Conservation (phyloP, 2,888 invertebrate genomes). For the Drosophila lutescens region DNA sequence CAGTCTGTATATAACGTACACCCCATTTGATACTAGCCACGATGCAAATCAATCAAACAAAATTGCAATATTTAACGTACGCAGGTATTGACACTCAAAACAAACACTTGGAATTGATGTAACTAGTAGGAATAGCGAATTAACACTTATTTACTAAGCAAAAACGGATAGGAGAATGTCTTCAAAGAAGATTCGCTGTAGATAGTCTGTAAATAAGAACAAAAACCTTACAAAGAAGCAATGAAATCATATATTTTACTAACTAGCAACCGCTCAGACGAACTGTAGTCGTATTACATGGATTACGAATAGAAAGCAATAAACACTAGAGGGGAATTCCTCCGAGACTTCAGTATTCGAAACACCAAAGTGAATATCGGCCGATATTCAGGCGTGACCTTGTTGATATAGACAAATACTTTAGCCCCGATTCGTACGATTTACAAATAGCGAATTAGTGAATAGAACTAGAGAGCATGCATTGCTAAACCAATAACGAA, state of each 20-base stretch:
- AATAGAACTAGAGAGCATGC: conserved; percentile 35
- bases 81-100: conserved; percentile 31
- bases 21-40: conserved; percentile 29
- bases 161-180: background rate
- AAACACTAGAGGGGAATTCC: background rate
- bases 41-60: conserved; percentile 38
- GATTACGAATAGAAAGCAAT: conserved; percentile 39
- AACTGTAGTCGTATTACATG: conserved; percentile 15
- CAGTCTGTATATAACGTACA: conserved; percentile 49
- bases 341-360: conserved; percentile 52
- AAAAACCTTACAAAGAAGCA: conserved; percentile 1
- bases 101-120: conserved; percentile 49
- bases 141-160: conserved; percentile 15
- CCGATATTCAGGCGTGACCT: conserved; percentile 44
- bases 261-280: conserved; percentile 14
- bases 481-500: conserved; percentile 35
- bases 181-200: conserved; percentile 27
- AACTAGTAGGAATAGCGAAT: conserved; percentile 27
- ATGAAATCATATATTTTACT: conserved; percentile 27
- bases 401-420: conserved; percentile 52
- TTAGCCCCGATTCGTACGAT: conserved; percentile 44
- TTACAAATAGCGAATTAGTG: conserved; percentile 37
- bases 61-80: conserved; percentile 24
- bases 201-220: conserved; percentile 18
- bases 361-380: conserved; percentile 70